Evolutionary conservation across 2,888 invertebrate species (phyloP), one percentile per base, ranked within the genome.

Genomic region (Scaptomyza polygonia): DNA sequence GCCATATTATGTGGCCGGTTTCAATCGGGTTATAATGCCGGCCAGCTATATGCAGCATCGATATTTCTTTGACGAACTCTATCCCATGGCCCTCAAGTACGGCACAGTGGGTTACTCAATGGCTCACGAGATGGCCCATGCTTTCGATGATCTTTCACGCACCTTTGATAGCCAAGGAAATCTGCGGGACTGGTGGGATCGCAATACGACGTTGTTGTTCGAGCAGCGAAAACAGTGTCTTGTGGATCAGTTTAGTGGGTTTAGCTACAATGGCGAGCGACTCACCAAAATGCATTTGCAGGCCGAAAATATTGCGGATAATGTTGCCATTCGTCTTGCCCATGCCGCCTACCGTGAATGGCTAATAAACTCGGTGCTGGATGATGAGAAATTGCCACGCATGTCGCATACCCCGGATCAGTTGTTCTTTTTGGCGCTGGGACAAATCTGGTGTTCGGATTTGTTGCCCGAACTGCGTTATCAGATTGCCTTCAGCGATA

Each of bases 251-350:
- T 90, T 89, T 47, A 74, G 82, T 11, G 63, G 56, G 4, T 53
- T 75, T 5, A 16, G n/a, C 0, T 78, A 84, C 34, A 68, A 77
- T 27, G 79, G 79, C 12, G 30, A 27, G 0, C 62, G 30, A 14
- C 30, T 90, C 25, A 64, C 76, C 2, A 80, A 67, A 16, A 9
- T 54, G 42, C 57, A 65, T 39, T 1, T 61, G 0, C 89, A 89
- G 42, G 75, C 78, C 6, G 89, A 90, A 67, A 88, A 89, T 47
- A 88, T 91, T 43, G 90, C 91, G 12, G 91, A 91, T 56, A 91
- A 90, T 75, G 84, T 81, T n/a, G 91, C 88, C 8, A 49, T 91
- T 7, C 90, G 88, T 30, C 82, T 90, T 25, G 82, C 91, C 3
- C 85, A 87, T 54, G 57, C 67, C 11, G 90, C 91, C 21, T 91